phyloP scores from a whole-genome alignment of 2,113 vertebrate species.

The Sclerurus mexicanus region DNA sequence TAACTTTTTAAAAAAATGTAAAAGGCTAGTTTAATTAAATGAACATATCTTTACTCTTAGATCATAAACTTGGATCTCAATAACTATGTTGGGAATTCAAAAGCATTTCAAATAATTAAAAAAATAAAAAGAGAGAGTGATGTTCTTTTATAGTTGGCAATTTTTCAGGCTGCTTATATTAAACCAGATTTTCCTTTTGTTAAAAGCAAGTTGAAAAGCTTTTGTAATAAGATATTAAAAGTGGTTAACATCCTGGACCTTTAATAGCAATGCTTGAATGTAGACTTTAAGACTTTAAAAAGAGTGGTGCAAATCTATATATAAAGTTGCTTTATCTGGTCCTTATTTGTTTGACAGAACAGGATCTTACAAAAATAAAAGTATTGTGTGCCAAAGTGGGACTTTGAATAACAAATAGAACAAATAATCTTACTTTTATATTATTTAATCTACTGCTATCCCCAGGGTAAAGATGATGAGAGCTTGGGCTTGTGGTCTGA shows the following conservation, averaged over 20 bases:
- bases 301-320: background rate
- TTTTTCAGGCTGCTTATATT: conserved; percentile 32
- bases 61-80: conserved; percentile 37
- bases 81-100: conserved; percentile 45
- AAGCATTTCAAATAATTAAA: conserved; percentile 10
- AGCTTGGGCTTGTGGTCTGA: background rate
- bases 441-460: background rate
- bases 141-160: conserved; percentile 15
- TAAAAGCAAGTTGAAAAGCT: background rate
- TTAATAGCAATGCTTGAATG: background rate
- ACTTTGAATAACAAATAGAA: background rate
- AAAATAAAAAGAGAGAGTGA: background rate
- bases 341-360: background rate
- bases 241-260: background rate
- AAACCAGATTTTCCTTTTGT: conserved; percentile 11
- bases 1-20: background rate
- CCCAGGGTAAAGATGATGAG: background rate
- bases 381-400: background rate
- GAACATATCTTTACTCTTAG: conserved; percentile 45
- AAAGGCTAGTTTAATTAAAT: conserved; percentile 52
- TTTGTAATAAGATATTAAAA: conserved; percentile 14
- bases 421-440: background rate
- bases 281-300: background rate
- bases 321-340: background rate
- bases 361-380: background rate